Evolutionary conservation across 1,140 invertebrate genomes (phyloP), one percentile per base, ranked within the genome.

Genomic region (Panagrolaimus sp.): DNA sequence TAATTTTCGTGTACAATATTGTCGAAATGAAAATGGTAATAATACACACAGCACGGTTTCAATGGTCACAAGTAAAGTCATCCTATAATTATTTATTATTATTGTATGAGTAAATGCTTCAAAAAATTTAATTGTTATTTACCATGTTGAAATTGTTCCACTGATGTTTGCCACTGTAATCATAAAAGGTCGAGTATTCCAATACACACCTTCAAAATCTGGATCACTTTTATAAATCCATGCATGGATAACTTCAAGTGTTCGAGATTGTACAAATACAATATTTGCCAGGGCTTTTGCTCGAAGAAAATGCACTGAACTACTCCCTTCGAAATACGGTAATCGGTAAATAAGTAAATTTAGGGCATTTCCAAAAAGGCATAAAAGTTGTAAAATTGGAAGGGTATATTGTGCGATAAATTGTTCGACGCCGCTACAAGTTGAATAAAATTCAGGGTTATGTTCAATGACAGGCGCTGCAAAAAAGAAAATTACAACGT

Each of bases 161-260:
- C 74, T 71, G 21, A 81, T 80, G 69, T 81, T 81, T 7, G 78
- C 80, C 32, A 81, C 44, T 28, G 75, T 81, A 46, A 81, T 83
- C 14, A 81, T 65, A 52, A 71, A 81, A 2, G 80, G 79, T 15
- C 75, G 65, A 21, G 78, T 75, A 26, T 72, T 69, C 79, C 79
- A 81, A 73, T 81, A 81, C 4, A 77, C 12, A n/a, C 64, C 52
- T 66, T 81, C 79, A 15, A 83, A 70, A 66, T 63, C 46, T 5
- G 64, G 28, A 46, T 71, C 52, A 12, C 72, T 26, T 46, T 67
- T 43, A 12, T 9, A 52, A 65, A 52, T 70, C 69, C 73, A 83
- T 9, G 80, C 81, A 70, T 81, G 81, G 6, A 83, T 47, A n/a
- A 83, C 79, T 70, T 81, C 79, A 38, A 81, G 67, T n/a, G 77